Base-by-base conservation (phyloP, 2,113 vertebrate species). In the Sitta europaea region DNA sequence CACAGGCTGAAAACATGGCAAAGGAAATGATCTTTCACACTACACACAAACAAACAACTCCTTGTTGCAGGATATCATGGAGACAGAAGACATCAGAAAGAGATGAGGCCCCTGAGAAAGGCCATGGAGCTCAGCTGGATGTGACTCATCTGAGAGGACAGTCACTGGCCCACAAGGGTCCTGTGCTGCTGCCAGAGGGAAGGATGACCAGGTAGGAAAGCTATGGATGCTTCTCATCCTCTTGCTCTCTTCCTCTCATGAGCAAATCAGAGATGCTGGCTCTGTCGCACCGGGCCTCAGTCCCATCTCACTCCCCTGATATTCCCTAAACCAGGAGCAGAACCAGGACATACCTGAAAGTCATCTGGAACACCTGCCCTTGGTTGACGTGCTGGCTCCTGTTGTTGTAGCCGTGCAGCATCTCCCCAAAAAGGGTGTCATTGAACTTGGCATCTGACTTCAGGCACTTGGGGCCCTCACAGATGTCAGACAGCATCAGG, bases 331-430 rank as follows among this genome's bases (percentile, higher is more conserved):
- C 6, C 0, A 29, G 36, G 18, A 70, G 59, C 72, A 90, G 85
- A 86, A 62, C 29, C 5, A 12, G 45, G 22, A 45, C 43, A 65
- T 98, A 99, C 99, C 99, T 98, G 97, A 99, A 99, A 29, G 98
- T 99, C 99, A 99, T 99, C 97, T 99, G 99, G 98, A 99, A 99
- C 91, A 99, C 99, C 96, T 99, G 99, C 31, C 99, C 99, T 96
- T 99, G 98, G 97, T 99, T 99, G 96, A 99, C 98, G 20, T 99
- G 98, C 96, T 99, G 99, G 50, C 96, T 99, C 96, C 99, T 99
- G 98, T 99, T 99, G 98, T 99, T 99, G 87, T 99, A 99, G 67
- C 99, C 99, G 2, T 98, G 99, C 48, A 99, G 98, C 99, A 99
- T 99, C 97, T 99, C 99, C 70, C 98, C 99, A 90, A 99, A 99